A percentile compares a stretch with the other conserved stretches of the same genome.
These are phyloP conservation scores for Thinocorus orbignyianus DNA, from an alignment of 2,113 vertebrate genomes.

Conservation along the genomic window DNA sequence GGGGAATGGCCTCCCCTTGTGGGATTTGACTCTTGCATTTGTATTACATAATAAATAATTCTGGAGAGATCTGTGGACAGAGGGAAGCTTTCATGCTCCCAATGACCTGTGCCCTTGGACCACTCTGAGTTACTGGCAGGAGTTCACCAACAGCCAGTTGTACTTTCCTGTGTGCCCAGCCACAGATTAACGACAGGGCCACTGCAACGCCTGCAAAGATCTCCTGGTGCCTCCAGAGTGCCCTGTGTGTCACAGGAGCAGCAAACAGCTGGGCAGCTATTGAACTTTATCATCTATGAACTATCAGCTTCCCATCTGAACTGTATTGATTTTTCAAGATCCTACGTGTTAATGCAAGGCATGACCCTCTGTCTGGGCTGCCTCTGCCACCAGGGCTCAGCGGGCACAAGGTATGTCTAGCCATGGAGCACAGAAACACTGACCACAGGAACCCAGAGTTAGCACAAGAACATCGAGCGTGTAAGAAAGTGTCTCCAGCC, in stretches of 20 bases:
- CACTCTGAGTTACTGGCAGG: background rate
- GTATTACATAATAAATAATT: background rate
- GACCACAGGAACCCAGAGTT: background rate
- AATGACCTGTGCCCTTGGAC: rapidly evolving
- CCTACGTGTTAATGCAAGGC: background rate
- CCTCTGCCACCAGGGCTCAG: background rate
- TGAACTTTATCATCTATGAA: no score
- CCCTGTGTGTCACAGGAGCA: background rate
- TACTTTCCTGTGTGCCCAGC: background rate
- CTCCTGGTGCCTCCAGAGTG: background rate
- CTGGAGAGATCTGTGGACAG: background rate
- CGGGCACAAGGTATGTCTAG: background rate
- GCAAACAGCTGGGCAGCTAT: background rate
- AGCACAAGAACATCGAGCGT: background rate
- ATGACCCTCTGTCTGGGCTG: background rate
- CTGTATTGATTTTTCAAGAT: constrained; percentile 36
- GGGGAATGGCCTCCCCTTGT: background rate
- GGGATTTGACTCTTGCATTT: background rate
- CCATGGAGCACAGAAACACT: background rate
- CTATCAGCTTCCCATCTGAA: background rate
- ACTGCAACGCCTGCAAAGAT: background rate
- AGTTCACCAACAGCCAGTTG: background rate
- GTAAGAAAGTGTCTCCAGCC: background rate
- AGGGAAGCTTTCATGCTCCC: background rate
- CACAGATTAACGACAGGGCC: background rate